Percentiles rank a stretch among this genome's conserved stretches.
Conservation (phyloP, 30 jellyfish, hydroid and myxozoan genomes). For the Pseudorhiza aurosa region DNA sequence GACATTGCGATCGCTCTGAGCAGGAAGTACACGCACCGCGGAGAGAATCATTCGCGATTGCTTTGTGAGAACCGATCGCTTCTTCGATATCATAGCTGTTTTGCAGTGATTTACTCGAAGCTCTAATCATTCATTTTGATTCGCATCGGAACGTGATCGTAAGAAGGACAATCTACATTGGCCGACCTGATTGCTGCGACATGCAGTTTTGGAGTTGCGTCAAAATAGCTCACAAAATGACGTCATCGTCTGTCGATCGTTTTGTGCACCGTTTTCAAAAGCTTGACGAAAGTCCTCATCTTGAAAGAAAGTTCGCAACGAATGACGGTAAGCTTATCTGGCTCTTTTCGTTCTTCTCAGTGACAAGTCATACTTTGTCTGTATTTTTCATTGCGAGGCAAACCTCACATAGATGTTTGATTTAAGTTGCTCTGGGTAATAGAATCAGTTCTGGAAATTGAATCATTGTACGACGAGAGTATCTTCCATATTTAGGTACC, state of each 20-base stretch:
- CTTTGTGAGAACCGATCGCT: too few relatives aligned
- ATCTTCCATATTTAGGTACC: too few relatives aligned
- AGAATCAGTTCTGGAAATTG: too few relatives aligned
- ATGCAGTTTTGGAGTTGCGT: slow-evolving; percentile 55
- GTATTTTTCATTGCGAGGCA: too few relatives aligned
- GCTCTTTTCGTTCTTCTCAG: background rate
- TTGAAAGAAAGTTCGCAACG: slow-evolving; percentile 9
- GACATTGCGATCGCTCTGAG: too few relatives aligned
- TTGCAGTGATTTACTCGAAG: background rate
- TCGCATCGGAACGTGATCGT: slow-evolving; percentile 12
- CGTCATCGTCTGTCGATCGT: slow-evolving; percentile 39
- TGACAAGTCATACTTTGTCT: too few relatives aligned
- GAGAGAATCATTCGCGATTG: too few relatives aligned
- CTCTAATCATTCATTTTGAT: background rate
- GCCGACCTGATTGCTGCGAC: background rate
- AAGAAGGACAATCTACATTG: background rate
- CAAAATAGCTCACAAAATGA: slow-evolving; percentile 32
- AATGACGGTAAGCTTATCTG: slow-evolving; percentile 10
- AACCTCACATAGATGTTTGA: too few relatives aligned
- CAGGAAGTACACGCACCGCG: too few relatives aligned
- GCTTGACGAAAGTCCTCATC: slow-evolving; percentile 36
- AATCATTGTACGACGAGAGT: too few relatives aligned
- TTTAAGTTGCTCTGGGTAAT: too few relatives aligned
- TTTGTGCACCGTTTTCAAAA: slow-evolving; percentile 23
- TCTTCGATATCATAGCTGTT: background rate